Evolutionary conservation across 1,140 invertebrate genomes (phyloP).

Genomic region (Drosophila miranda): DNA sequence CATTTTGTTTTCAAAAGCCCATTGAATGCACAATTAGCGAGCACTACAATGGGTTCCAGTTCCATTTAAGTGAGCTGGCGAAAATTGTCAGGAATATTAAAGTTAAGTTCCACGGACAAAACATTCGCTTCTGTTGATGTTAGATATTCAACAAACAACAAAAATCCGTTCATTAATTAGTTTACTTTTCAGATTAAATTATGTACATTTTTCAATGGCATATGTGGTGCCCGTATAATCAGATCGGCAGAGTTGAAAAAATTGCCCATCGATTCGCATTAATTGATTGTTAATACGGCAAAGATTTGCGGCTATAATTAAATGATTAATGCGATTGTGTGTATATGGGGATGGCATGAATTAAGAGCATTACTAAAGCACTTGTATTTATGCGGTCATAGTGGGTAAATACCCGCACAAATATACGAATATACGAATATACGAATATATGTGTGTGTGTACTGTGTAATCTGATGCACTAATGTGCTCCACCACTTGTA

Average conservation of each 20-base stretch:
- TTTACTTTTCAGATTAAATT: conserved; percentile 35
- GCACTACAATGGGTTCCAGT: conserved; percentile 16
- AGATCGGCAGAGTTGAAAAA: conserved; percentile 23
- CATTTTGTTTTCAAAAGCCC: conserved; percentile 14
- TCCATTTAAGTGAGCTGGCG: not conserved
- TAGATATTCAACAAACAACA: too few species aligned
- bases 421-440: not conserved
- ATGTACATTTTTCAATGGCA: conserved; percentile 36
- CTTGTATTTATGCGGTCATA: too few species aligned
- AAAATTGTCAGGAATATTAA: not conserved
- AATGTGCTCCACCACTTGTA: conserved; percentile 34
- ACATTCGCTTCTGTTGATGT: not conserved
- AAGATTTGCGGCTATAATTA: conserved; percentile 66
- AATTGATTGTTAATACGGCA: conserved; percentile 72
- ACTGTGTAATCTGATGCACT: conserved; percentile 25
- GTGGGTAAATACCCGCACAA: not conserved
- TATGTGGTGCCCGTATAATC: conserved; percentile 33
- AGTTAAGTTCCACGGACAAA: not conserved
- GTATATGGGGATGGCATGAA: conserved; percentile 8
- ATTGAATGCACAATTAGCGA: conserved; percentile 27
- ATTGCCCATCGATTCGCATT: conserved; percentile 57
- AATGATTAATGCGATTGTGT: conserved; percentile 64
- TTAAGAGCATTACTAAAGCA: conserved; percentile 24
- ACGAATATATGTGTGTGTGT: not conserved
- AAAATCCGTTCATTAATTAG: too few species aligned